phyloP scores from a whole-genome alignment of 2,113 vertebrate genomes.

The Willisornis vidua region DNA sequence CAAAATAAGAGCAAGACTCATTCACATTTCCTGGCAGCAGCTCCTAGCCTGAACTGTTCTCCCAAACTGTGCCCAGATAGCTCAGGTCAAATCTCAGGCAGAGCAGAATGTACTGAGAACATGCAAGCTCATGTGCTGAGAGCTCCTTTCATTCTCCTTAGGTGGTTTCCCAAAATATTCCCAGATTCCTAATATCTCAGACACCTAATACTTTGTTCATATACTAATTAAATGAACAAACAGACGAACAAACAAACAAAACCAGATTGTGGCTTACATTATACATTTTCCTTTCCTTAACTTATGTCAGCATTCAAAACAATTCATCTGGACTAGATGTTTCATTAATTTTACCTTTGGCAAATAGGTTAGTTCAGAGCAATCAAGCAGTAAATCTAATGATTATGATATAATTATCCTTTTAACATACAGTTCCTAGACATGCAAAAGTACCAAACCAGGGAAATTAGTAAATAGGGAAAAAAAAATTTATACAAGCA shows the following conservation, averaged over 20 bases:
- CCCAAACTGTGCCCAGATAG: not conserved
- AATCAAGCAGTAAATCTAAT: not conserved
- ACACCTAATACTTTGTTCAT: not conserved
- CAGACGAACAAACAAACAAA: too few species aligned
- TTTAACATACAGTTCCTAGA: not conserved
- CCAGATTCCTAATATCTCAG: not conserved
- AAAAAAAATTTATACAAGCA: not conserved
- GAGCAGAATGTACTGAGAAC: not conserved
- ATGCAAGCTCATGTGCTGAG: not conserved
- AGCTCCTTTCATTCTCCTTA: not conserved
- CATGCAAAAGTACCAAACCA: not conserved
- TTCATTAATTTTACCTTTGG: not conserved
- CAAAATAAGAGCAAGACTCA: not conserved
- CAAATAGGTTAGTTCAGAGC: not conserved
- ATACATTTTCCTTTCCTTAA: not conserved
- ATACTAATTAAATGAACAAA: not conserved
- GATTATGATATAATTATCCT: not conserved
- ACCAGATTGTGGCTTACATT: not conserved
- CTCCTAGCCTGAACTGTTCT: not conserved
- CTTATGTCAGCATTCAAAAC: not conserved
- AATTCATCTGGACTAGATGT: not conserved
- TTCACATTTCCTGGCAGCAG: not conserved
- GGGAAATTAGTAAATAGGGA: not conserved
- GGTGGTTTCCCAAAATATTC: not conserved
- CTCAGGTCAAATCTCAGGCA: not conserved